phyloP scores from a whole-genome alignment of 2,113 vertebrate genomes.

The Chaetops frenatus region DNA sequence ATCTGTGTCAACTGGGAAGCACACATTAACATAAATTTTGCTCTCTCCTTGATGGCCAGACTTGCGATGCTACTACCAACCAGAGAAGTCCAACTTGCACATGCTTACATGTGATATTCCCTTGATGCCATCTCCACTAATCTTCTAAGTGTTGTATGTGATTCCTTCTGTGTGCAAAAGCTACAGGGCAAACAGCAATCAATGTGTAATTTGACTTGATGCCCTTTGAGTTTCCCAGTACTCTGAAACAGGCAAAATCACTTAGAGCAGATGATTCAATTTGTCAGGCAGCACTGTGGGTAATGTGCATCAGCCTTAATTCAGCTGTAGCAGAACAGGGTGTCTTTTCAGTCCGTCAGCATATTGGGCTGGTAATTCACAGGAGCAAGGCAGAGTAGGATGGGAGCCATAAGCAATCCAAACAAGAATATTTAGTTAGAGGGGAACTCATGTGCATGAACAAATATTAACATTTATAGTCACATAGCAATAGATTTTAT shows the following conservation, averaged over 20 bases:
- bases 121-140: slow-evolving; percentile 7
- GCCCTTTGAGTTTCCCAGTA: slow-evolving; percentile 63
- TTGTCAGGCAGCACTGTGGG: slow-evolving; percentile 48
- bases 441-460: not conserved
- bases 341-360: not conserved
- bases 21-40: not conserved
- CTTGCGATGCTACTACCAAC: not conserved
- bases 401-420: not conserved
- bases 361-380: not conserved
- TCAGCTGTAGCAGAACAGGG: slow-evolving; percentile 25
- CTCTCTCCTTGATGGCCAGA: not conserved
- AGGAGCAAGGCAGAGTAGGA: not conserved
- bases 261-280: slow-evolving; percentile 63
- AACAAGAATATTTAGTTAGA: not conserved
- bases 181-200: slow-evolving; percentile 59
- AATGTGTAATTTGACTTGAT: slow-evolving; percentile 67
- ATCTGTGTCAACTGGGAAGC: not conserved
- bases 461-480: not conserved
- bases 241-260: slow-evolving; percentile 63
- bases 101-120: not conserved
- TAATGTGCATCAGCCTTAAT: slow-evolving; percentile 32
- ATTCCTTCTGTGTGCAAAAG: slow-evolving; percentile 53
- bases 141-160: slow-evolving; percentile 38
- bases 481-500: not conserved
- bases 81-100: not conserved